Percentiles rank a stretch among this genome's conserved stretches.
Conservation (phyloP, 2,797 vertebrate genomes). For the Jordanella pulchra region DNA sequence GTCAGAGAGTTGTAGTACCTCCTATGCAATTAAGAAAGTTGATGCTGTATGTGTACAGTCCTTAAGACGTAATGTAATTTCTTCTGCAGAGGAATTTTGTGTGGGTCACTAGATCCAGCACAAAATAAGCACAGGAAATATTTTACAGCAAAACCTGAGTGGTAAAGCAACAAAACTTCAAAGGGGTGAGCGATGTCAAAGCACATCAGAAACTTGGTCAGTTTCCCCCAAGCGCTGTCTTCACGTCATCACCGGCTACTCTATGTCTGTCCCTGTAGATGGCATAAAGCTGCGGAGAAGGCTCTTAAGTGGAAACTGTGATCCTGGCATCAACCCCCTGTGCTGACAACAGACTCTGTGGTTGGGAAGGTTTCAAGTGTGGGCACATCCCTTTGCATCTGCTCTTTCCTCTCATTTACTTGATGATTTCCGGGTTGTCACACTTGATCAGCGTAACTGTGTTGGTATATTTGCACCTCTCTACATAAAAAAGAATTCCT, state of each 20-base stretch:
- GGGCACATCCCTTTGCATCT: slow-evolving; percentile 60
- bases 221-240: slow-evolving; percentile 36
- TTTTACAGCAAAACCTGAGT: slow-evolving; percentile 11
- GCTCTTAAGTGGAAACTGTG: slow-evolving; percentile 61
- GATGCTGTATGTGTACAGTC: neutral
- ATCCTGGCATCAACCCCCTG: slow-evolving; percentile 54
- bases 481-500: slow-evolving; percentile 42
- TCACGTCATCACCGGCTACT: slow-evolving; percentile 19
- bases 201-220: slow-evolving; percentile 49
- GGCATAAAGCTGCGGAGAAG: slow-evolving; percentile 18
- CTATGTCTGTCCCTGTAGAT: slow-evolving; percentile 25
- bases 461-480: slow-evolving; percentile 49
- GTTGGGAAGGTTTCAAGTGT: slow-evolving; percentile 44
- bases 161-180: slow-evolving; percentile 9
- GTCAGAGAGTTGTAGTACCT: no score
- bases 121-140: neutral
- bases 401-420: slow-evolving; percentile 53
- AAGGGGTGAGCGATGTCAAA: slow-evolving; percentile 52
- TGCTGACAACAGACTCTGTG: slow-evolving; percentile 51
- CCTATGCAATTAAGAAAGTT: neutral
- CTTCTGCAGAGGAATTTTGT: slow-evolving; percentile 6
- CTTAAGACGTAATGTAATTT: neutral
- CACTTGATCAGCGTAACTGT: slow-evolving; percentile 31
- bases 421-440: slow-evolving; percentile 55
- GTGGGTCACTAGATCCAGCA: neutral